Conservation (phyloP, 2,888 invertebrate genomes). For the Ennomos erosarius region DNA sequence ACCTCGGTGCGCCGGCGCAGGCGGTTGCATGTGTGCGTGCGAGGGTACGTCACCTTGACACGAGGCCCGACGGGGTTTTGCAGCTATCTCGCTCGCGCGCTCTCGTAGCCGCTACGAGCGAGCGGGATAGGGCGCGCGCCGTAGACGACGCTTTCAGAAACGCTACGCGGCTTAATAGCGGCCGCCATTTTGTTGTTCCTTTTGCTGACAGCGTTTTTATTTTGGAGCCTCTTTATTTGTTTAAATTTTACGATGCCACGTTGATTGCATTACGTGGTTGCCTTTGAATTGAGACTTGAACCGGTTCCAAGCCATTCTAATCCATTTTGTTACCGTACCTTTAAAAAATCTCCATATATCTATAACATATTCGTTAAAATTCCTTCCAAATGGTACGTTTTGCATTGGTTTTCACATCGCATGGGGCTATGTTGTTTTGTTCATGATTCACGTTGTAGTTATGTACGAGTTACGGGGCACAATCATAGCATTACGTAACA, state of each 20-base stretch:
- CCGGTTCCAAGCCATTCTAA: background rate
- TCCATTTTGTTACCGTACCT: background rate
- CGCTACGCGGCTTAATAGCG: conserved; percentile 71
- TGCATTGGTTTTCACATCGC: conserved; percentile 6
- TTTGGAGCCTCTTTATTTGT: conserved; percentile 49
- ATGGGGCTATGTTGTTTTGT: conserved; percentile 11
- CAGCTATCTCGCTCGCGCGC: conserved; percentile 58
- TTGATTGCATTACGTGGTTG: conserved; percentile 18
- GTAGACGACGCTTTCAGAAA: conserved; percentile 83
- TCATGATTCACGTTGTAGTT: conserved; percentile 17
- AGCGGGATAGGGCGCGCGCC: conserved; percentile 63
- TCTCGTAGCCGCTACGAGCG: conserved; percentile 59
- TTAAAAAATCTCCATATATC: no score
- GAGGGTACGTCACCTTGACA: conserved; percentile 81
- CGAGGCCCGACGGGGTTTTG: conserved; percentile 75
- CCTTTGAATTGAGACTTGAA: conserved; percentile 18
- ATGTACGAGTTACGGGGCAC: conserved; percentile 4
- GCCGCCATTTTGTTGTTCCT: conserved; percentile 78
- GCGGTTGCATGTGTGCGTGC: conserved; percentile 49
- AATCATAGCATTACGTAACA: conserved; percentile 19
- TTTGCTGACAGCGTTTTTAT: conserved; percentile 68
- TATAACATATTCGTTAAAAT: conserved; percentile 4
- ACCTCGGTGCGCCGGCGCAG: conserved; percentile 51
- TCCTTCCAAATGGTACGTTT: conserved; percentile 21
- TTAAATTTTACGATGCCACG: conserved; percentile 31